Evolutionary conservation across 2,797 vertebrate genomes (phyloP), one percentile per base, ranked within the genome.

Genomic region (Ambastaia sidthimunki): DNA sequence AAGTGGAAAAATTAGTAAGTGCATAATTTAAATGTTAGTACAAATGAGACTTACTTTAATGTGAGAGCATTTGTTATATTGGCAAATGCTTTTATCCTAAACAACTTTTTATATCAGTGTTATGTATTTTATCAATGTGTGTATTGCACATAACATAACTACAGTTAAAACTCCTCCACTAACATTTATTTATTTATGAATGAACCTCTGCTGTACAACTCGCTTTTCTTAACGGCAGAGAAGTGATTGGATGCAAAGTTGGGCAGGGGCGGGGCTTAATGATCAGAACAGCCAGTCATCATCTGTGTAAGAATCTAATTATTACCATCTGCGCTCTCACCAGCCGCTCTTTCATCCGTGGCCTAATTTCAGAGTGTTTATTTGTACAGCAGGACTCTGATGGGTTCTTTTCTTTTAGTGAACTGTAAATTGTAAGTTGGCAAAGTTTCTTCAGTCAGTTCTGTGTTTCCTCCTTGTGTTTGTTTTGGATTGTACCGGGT

Each of bases 291-390:
- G 5, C 34, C 70, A 54, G 21, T 72, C 50, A 15, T 57, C 52
- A 31, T 47, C 70, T 19, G 31, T 47, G 54, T 21, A 71, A 44
- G 9, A 12, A 55, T 66, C 28, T 73, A 80, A 80, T 80, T 80
- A 67, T 73, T 80, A 21, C 78, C 78, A 80, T 74, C 70, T 80
- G 78, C 70, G 57, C 50, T 54, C 57, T 67, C 37, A 21, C 13
- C 23, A 57, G 23, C 50, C 54, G 62, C 73, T 73, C 60, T 73
- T 65, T 74, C 73, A 76, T 70, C 71, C 18, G 3, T 71, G 67
- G 28, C 72, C 67, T 81, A 44, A 55, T 82, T 71, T 82, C 25
- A n/a, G 55, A n/a, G 52, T 74, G 55, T 71, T 77, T 73, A 52
- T 73, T 73, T 78, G 52, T 68, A 54, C 75, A 68, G 54, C 60